Base-by-base conservation (phyloP, 2,797 vertebrate species). In the Caiman crocodilus region DNA sequence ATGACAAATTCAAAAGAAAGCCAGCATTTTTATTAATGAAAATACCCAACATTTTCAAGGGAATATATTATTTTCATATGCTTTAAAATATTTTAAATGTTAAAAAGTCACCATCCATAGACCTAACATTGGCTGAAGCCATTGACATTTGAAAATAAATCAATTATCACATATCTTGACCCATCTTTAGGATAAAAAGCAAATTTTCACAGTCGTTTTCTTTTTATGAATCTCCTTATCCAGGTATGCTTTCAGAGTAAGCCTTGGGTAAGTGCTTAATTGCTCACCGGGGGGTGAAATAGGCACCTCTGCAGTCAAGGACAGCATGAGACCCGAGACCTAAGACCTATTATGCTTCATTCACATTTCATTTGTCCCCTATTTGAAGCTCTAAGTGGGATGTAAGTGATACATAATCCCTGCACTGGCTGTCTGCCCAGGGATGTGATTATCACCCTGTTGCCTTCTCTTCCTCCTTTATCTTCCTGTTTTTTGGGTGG, bases 161-260 rank as follows among this genome's bases (percentile, higher is more conserved):
- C 61, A 67, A 73, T 15, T 8, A 5, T 11, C 55, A 35, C 21
- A 15, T 28, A 79, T 58, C 61, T 79, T 58, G 1, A 80, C n/a
- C 42, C 80, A 30, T 50, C 56, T 61, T 14, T 1, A 12, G 17
- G 13, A 56, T 1, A 0, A 1, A 76, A 67, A 2, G 3, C 2
- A 7, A 4, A n/a, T 15, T 79, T 32, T 7, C 61, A 81, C 14
- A 6, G 75, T 2, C 3, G 1, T 14, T n/a, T 42, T 56, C n/a
- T 1, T 25, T 61, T n/a, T 1, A 1, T 3, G 1, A 28, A 1
- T 0, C 10, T 21, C 56, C 50, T n/a, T 64, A 65, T 71, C 4
- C 25, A 14, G 6, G 1, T 14, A 8, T 32, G 10, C 7, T 5
- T 17, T 11, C 20, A 63, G 78, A 28, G 32, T 1, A 0, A 10